A percentile compares a stretch with the other conserved stretches of the same genome.
Evolutionary conservation across 2,113 vertebrate species (phyloP).

Genomic region (Sakesphorus luctuosus): DNA sequence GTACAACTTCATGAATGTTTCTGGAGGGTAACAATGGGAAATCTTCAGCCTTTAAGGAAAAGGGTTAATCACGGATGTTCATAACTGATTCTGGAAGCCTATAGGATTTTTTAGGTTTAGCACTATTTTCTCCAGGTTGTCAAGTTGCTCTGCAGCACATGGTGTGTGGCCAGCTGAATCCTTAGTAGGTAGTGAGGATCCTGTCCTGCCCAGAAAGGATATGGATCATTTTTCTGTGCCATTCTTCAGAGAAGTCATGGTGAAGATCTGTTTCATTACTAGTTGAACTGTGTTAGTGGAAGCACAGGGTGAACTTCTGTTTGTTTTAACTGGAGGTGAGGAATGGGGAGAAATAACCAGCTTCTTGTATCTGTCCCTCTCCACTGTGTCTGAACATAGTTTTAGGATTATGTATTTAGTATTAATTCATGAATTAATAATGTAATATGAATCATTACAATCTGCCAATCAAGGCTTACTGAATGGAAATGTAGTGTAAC

Average conservation of each 20-base stretch:
- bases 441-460: neutral
- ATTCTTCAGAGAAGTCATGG: neutral
- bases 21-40: neutral
- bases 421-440: constrained; percentile 9
- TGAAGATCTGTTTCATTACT: neutral
- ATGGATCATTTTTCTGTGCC: neutral
- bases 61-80: neutral
- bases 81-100: neutral
- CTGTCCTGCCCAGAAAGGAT: neutral
- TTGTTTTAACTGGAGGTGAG: neutral
- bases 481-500: neutral
- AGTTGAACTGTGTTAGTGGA: neutral
- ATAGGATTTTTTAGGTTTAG: neutral
- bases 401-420: neutral
- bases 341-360: neutral
- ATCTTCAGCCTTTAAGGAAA: neutral
- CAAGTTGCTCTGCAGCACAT: neutral
- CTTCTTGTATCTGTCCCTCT: neutral
- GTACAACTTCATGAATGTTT: neutral
- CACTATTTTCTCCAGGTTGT: neutral
- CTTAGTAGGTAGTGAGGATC: neutral
- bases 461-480: neutral
- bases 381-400: neutral
- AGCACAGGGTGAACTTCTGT: neutral
- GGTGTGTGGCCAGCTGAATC: neutral